A percentile compares a stretch with the other conserved stretches of the same genome.
Conservation (phyloP, 2,113 vertebrate species). For the Chaetops frenatus region DNA sequence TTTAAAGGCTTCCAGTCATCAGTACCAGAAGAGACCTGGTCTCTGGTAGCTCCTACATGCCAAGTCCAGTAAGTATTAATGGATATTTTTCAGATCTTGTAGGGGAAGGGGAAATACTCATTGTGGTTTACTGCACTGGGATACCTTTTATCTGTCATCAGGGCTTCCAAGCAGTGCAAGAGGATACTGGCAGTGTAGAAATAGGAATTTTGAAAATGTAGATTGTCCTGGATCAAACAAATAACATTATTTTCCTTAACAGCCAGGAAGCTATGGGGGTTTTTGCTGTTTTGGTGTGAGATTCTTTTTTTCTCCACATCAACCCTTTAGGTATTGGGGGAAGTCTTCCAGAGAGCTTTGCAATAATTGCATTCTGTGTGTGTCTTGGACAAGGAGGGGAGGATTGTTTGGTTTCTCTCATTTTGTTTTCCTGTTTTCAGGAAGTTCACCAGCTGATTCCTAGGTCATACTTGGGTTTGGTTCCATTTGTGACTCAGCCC, state of each 20-base stretch:
- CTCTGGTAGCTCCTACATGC: not conserved
- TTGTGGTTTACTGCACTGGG: not conserved
- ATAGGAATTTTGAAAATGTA: not conserved
- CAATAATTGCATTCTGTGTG: not conserved
- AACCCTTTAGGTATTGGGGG: not conserved
- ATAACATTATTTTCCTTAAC: not conserved
- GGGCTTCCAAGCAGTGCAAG: not conserved
- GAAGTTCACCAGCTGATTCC: not conserved
- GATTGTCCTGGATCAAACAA: not conserved
- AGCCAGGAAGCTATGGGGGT: not conserved
- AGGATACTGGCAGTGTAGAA: not conserved
- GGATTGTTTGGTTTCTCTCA: not conserved
- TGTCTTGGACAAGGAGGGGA: not conserved
- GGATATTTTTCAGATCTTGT: not conserved
- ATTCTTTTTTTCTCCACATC: fast-evolving
- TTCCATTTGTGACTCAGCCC: not conserved
- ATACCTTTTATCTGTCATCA: not conserved
- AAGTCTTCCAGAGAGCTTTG: not conserved
- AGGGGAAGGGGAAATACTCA: not conserved
- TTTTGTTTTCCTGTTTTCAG: not conserved
- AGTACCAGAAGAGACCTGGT: not conserved
- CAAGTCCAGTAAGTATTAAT: not conserved
- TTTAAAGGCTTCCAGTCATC: not conserved
- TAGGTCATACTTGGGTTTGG: constrained; percentile 1
- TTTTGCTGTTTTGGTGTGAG: not conserved